Base-by-base conservation (phyloP, 2,113 vertebrate species). In the Atlantisia rogersi region DNA sequence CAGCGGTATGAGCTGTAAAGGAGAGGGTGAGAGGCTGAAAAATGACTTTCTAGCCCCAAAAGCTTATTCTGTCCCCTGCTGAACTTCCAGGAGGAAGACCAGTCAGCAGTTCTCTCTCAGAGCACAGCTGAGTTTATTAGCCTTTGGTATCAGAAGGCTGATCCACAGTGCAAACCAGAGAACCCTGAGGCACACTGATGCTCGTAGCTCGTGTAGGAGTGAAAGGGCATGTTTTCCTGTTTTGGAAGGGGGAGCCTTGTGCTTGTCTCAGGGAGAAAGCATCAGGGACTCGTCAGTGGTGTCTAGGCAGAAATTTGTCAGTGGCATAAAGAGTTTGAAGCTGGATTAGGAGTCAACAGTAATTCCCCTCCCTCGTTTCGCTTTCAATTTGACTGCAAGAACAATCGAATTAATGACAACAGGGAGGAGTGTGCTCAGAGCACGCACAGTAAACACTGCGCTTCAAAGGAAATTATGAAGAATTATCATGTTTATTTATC, bases 331-430 rank as follows among this genome's bases (percentile, higher is more conserved):
- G 67, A 88, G 42, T 80, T 46, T 63, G 59, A 90, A 92, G n/a
- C 20, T 56, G 63, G 24, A 56, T 67, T 26, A 37, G 56, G 60
- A 92, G 37, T 75, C 48, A 68, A 19, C 46, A 82, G 17, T 48
- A 85, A 87, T 82, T 92, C 35, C 42, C 46, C 75, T 84, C 50
- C 74, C 83, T 88, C 0, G 0, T 87, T 97, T 96, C 55, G 60
- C 53, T 92, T 97, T 64, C 12, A 55, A 21, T 77, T 82, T 95
- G 79, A 56, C 86, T 63, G 64, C 39, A 75, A 76, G 92, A 94
- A 90, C 90, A 88, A 91, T 92, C 2, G 6, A 56, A 96, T 91
- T 96, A 94, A 89, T 87, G 92, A 87, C 62, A 90, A 50, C 26
- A 74, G 86, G 53, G 56, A 93, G 67, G 84, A 73, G 17, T 32